Conservation (phyloP, 2,797 vertebrate species). For the Macroramphosus scolopax region DNA sequence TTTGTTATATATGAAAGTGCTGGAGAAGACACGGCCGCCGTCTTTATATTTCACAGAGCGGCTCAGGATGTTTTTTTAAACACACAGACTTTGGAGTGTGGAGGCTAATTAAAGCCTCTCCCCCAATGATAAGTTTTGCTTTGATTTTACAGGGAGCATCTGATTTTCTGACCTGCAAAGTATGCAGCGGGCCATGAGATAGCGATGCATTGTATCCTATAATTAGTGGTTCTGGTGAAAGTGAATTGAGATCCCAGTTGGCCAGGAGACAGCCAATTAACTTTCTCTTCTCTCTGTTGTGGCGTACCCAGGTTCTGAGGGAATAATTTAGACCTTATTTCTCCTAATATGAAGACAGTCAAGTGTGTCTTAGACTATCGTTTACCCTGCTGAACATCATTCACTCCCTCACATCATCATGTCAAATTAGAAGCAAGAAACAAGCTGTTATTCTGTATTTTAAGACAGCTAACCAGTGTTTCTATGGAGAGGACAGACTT, state of each 20-base stretch:
- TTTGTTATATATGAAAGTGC: background rate
- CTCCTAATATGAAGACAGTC: constrained; percentile 55
- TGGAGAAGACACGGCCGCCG: background rate
- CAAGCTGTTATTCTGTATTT: constrained; percentile 25
- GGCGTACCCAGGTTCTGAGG: constrained; percentile 46
- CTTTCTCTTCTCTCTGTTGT: constrained; percentile 61
- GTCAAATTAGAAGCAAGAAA: too few relatives aligned
- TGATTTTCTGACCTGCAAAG: constrained; percentile 68
- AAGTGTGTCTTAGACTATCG: constrained; percentile 41
- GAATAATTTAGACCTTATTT: constrained; percentile 56
- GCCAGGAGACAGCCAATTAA: constrained; percentile 77
- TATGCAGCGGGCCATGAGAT: constrained; percentile 68
- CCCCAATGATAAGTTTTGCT: constrained; percentile 29
- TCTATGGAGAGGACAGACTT: background rate
- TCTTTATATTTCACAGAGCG: constrained; percentile 8
- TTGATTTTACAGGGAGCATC: constrained; percentile 59
- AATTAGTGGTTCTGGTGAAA: constrained; percentile 76
- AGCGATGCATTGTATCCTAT: constrained; percentile 65
- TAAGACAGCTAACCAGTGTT: constrained; percentile 11
- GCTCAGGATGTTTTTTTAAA: constrained; percentile 40
- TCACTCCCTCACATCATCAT: too few relatives aligned
- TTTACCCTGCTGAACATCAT: constrained; percentile 33
- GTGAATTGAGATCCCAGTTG: constrained; percentile 74
- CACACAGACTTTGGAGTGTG: constrained; percentile 25
- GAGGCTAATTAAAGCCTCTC: constrained; percentile 50